Evolutionary conservation across 1,140 invertebrate species (phyloP).

Genomic region (Brachystomella parvula): DNA sequence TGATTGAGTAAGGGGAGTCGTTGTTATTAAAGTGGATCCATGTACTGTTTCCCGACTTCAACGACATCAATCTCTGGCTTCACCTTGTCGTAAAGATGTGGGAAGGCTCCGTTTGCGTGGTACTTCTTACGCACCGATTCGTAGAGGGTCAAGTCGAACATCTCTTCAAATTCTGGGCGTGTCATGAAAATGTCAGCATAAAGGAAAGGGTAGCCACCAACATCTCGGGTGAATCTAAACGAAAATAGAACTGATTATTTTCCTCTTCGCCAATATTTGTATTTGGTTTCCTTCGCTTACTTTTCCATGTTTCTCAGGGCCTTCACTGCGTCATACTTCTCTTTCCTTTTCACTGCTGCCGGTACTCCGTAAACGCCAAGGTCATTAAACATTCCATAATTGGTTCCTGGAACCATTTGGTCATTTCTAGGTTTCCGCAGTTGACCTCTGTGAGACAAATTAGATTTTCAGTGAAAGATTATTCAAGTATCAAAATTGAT

Average conservation of each 20-base stretch:
- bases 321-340: constrained; percentile 48
- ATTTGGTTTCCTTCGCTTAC: constrained; percentile 34
- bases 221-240: constrained; percentile 47
- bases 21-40: constrained; percentile 39
- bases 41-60: constrained; percentile 49
- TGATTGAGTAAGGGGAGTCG: not conserved
- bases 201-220: constrained; percentile 51
- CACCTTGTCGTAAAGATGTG: constrained; percentile 52
- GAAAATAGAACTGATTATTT: not conserved
- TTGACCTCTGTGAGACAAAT: constrained; percentile 41
- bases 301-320: constrained; percentile 51
- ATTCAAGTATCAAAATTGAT: not conserved
- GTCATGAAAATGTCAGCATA: constrained; percentile 61
- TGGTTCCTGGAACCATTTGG: constrained; percentile 47
- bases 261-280: not conserved
- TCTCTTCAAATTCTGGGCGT: constrained; percentile 51
- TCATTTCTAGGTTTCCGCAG: constrained; percentile 44
- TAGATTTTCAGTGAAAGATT: not conserved
- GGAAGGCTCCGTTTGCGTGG: constrained; percentile 48
- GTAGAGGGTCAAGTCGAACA: constrained; percentile 51
- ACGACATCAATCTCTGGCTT: constrained; percentile 62
- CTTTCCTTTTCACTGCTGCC: constrained; percentile 46
- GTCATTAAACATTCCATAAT: constrained; percentile 42
- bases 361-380: constrained; percentile 53
- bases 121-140: constrained; percentile 48